phyloP scores from a whole-genome alignment of 2,888 invertebrate species.

The Melanchra persicariae region DNA sequence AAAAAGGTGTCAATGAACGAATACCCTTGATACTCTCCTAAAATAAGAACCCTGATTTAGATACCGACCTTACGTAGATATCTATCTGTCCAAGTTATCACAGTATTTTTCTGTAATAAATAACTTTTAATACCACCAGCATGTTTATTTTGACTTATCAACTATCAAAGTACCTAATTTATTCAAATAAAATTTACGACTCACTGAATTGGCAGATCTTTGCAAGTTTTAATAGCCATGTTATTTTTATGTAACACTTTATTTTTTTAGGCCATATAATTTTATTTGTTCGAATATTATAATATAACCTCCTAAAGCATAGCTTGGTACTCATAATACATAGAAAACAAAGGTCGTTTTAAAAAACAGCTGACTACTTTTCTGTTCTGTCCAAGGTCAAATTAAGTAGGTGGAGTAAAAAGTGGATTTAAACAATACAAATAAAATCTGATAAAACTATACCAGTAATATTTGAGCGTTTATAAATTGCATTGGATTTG shows the following conservation, averaged over 20 bases:
- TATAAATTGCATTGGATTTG: too few relatives aligned
- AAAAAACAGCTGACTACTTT: neutral
- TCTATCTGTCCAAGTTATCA: neutral
- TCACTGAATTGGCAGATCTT: slow-evolving; percentile 25
- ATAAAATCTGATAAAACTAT: too few relatives aligned
- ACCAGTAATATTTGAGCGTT: too few relatives aligned
- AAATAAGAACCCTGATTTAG: neutral
- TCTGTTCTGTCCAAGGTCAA: too few relatives aligned
- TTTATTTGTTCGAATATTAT: too few relatives aligned
- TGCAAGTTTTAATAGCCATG: slow-evolving; percentile 7
- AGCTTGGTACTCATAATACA: neutral
- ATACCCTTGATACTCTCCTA: slow-evolving; percentile 15
- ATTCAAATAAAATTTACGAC: slow-evolving; percentile 23
- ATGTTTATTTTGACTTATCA: slow-evolving; percentile 1
- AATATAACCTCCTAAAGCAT: too few relatives aligned
- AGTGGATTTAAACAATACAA: too few relatives aligned
- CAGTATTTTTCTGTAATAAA: neutral
- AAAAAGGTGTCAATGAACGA: slow-evolving; percentile 34
- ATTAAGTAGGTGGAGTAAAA: too few relatives aligned
- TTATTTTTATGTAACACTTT: slow-evolving; percentile 3
- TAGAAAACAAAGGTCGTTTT: neutral
- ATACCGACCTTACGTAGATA: neutral
- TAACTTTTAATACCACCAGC: neutral
- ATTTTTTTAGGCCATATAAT: too few relatives aligned
- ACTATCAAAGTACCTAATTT: slow-evolving; percentile 4